Percentiles rank a stretch among this genome's conserved stretches.
Evolutionary conservation across 2,888 invertebrate genomes (phyloP).

Genomic region (Acanthoscelides obtectus): DNA sequence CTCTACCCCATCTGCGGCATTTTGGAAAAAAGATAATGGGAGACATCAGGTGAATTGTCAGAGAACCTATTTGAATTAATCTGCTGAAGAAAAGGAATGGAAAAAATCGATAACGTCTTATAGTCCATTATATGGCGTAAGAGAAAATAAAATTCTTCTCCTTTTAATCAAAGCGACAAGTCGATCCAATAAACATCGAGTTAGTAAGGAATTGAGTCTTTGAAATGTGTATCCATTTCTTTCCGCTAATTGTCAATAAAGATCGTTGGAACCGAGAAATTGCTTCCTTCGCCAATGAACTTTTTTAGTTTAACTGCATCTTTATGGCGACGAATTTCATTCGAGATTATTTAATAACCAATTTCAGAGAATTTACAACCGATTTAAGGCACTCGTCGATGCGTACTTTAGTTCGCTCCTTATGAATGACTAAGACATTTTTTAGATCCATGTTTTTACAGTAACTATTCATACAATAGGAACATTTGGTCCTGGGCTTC

Average conservation of each 20-base stretch:
- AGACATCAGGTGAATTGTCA: neutral
- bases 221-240: conserved; percentile 33
- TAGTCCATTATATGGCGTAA: conserved; percentile 25
- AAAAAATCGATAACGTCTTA: conserved; percentile 2
- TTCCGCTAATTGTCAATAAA: conserved; percentile 33
- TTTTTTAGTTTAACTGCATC: neutral
- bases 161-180: conserved; percentile 39
- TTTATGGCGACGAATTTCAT: neutral
- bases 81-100: neutral
- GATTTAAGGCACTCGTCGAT: too few relatives aligned
- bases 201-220: conserved; percentile 36
- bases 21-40: neutral
- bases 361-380: neutral
- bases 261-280: conserved; percentile 15
- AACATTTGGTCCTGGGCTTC: too few relatives aligned
- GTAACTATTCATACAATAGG: too few relatives aligned
- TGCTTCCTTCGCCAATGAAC: conserved; percentile 5
- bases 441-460: too few relatives aligned
- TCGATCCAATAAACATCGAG: conserved; percentile 39
- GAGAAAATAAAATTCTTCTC: conserved; percentile 34
- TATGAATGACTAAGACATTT: too few relatives aligned
- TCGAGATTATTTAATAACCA: neutral
- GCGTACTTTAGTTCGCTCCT: too few relatives aligned
- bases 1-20: neutral
- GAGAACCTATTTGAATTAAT: neutral